These are phyloP conservation scores for Biston stratarius DNA, from an alignment of 2,888 invertebrate species.

Conservation along the genomic window DNA sequence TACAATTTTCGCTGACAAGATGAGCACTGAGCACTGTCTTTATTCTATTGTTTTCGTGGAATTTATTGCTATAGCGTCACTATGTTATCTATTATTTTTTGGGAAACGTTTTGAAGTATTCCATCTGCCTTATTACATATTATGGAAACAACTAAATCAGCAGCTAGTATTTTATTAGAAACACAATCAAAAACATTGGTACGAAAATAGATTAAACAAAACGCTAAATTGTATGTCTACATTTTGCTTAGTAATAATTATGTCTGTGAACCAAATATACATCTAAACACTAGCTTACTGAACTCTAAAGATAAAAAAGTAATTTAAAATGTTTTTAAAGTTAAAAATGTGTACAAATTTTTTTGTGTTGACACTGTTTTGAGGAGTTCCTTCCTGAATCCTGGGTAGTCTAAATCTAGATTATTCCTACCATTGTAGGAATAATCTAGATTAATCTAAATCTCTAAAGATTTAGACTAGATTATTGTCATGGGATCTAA, in stretches of 20 bases:
- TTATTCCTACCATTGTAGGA: too few relatives aligned
- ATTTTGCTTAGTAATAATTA: not conserved
- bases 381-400: too few relatives aligned
- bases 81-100: conserved; percentile 2
- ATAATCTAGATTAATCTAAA: too few relatives aligned
- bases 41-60: conserved; percentile 32
- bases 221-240: not conserved
- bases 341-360: too few relatives aligned
- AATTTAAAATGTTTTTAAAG: too few relatives aligned
- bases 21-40: conserved; percentile 8
- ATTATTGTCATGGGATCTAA: too few relatives aligned
- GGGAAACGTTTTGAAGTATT: conserved; percentile 1
- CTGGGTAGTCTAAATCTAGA: too few relatives aligned
- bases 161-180: not conserved
- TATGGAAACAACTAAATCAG: conserved; percentile 1
- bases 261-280: too few relatives aligned
- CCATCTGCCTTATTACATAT: not conserved
- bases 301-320: too few relatives aligned
- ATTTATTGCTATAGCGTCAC: conserved; percentile 30
- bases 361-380: too few relatives aligned
- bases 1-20: conserved; percentile 22
- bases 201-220: not conserved
- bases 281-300: too few relatives aligned
- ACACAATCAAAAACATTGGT: not conserved
- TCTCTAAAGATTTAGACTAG: too few relatives aligned